phyloP scores from a whole-genome alignment of 2,797 vertebrate genomes.

The Myiotriccus ornatus region DNA sequence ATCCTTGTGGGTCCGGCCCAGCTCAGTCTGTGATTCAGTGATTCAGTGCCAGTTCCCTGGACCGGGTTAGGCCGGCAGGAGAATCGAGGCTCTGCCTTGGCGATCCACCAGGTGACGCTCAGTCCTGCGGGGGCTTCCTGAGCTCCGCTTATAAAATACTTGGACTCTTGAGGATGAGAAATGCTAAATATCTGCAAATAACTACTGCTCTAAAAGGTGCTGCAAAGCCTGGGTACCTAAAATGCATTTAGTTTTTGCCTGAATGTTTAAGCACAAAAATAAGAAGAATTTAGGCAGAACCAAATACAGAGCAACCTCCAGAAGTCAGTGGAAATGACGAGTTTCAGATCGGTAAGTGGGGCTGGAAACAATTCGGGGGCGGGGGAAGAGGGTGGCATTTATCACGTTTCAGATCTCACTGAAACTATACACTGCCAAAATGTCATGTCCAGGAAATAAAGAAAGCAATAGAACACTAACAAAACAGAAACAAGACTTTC shows the following conservation, averaged over 20 bases:
- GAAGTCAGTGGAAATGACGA: background rate
- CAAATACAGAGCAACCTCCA: background rate
- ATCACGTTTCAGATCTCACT: background rate
- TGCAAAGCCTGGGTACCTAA: background rate
- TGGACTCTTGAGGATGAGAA: background rate
- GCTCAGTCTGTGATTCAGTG: fast-evolving
- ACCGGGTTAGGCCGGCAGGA: background rate
- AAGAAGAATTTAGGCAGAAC: background rate
- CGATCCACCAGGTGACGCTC: background rate
- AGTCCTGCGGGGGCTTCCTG: no score
- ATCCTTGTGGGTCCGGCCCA: background rate
- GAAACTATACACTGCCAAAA: background rate
- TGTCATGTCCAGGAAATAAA: background rate
- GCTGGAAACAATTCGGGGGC: conserved; percentile 38
- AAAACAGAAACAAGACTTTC: background rate
- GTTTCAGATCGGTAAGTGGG: conserved; percentile 60
- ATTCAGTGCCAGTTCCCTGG: no score
- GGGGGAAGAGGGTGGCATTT: background rate
- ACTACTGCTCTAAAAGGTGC: background rate
- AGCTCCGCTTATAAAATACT: background rate
- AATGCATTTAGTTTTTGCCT: background rate
- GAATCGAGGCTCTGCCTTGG: background rate
- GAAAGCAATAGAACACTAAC: background rate
- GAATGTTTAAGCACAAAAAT: background rate
- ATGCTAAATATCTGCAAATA: background rate